A percentile compares a stretch with the other conserved stretches of the same genome.
phyloP scores from a whole-genome alignment of 2,113 vertebrate genomes.

The Tonatia bakeri region DNA sequence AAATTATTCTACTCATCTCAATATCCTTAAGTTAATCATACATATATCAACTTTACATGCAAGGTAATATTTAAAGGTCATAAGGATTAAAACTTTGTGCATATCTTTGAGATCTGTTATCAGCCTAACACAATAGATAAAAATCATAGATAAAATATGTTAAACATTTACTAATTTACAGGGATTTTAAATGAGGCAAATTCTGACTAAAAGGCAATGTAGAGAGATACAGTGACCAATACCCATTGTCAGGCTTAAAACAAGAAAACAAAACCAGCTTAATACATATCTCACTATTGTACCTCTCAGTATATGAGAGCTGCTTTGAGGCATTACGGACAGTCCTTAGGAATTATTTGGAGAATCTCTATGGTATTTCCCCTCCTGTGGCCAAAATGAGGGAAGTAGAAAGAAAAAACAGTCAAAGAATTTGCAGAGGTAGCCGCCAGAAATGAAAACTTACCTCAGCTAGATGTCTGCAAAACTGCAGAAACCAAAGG shows the following conservation, averaged over 20 bases:
- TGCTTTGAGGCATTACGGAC: neutral
- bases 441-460: neutral
- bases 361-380: neutral
- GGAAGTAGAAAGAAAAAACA: neutral
- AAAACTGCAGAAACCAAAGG: neutral
- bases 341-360: neutral
- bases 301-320: neutral
- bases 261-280: neutral
- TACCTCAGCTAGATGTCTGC: neutral
- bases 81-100: neutral
- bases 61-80: neutral
- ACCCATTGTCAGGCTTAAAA: neutral
- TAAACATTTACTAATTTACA: neutral
- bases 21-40: neutral
- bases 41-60: neutral
- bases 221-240: neutral
- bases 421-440: neutral
- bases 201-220: neutral
- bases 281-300: neutral
- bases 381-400: neutral
- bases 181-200: conserved; percentile 1
- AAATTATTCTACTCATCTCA: neutral
- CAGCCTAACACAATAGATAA: neutral
- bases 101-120: neutral
- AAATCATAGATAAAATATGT: neutral